Evolutionary conservation across 1,140 invertebrate species (phyloP).

Genomic region (Papilio polyxenes): DNA sequence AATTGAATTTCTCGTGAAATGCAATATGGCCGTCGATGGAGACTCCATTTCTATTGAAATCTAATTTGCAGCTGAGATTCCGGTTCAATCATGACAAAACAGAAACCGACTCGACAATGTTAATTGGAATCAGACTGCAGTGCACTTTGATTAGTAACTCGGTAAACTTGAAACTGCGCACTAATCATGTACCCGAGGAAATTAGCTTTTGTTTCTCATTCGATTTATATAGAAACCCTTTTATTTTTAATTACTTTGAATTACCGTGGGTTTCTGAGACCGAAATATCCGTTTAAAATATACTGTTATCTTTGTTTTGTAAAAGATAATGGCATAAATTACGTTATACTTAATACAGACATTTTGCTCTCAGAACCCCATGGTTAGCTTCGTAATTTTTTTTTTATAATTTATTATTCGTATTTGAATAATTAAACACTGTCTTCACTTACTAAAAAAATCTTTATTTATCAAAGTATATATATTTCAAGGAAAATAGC

Average conservation of each 20-base stretch:
- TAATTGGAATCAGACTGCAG: slow-evolving; percentile 53
- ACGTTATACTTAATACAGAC: too few relatives aligned
- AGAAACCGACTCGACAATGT: slow-evolving; percentile 52
- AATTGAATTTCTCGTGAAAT: slow-evolving; percentile 2
- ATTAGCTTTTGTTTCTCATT: background rate
- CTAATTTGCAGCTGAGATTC: slow-evolving; percentile 28
- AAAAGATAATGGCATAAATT: too few relatives aligned
- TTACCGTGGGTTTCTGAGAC: background rate
- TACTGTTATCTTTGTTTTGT: too few relatives aligned
- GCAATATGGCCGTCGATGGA: slow-evolving; percentile 7
- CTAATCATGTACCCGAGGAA: slow-evolving; percentile 9
- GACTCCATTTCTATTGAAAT: slow-evolving; percentile 19
- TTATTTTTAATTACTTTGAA: background rate
- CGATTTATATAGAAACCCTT: background rate
- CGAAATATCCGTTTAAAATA: too few relatives aligned
- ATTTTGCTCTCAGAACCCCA: too few relatives aligned
- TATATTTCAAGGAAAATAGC: too few relatives aligned
- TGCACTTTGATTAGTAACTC: slow-evolving; percentile 50
- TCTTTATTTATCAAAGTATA: too few relatives aligned
- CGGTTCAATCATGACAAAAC: slow-evolving; percentile 49
- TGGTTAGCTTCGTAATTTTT: too few relatives aligned
- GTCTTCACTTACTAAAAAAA: too few relatives aligned
- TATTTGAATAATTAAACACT: too few relatives aligned
- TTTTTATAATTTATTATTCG: too few relatives aligned
- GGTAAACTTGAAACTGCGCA: slow-evolving; percentile 43